Conservation (phyloP, 2,113 vertebrate species). For the Perognathus longimembris region DNA sequence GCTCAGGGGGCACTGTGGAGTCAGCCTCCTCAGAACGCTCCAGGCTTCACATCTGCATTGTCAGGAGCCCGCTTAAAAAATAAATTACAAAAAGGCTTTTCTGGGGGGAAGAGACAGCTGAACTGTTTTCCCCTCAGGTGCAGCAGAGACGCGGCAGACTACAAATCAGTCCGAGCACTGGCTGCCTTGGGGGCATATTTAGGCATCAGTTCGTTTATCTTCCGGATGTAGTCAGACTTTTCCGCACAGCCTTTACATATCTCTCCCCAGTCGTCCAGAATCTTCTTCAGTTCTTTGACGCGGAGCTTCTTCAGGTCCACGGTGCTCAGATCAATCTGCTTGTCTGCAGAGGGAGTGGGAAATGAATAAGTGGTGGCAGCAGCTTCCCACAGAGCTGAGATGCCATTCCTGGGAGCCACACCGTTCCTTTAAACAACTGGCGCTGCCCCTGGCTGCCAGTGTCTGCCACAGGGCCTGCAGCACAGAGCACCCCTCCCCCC, state of each 20-base stretch:
- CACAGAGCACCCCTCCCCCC: background rate
- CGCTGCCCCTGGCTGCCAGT: background rate
- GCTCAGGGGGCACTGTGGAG: slow-evolving; percentile 63
- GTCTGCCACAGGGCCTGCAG: background rate
- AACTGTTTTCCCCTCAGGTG: slow-evolving; percentile 57
- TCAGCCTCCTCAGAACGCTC: slow-evolving; percentile 71
- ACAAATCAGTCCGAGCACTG: slow-evolving; percentile 95
- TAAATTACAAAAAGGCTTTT: slow-evolving; percentile 84
- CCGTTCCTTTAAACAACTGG: background rate
- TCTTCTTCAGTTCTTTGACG: slow-evolving; percentile 97
- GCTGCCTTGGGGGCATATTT: slow-evolving; percentile 95
- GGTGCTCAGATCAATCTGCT: slow-evolving; percentile 95
- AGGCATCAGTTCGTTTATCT: slow-evolving; percentile 98
- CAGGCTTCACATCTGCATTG: slow-evolving; percentile 73
- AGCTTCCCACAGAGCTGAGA: background rate
- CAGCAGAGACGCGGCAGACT: slow-evolving; percentile 67
- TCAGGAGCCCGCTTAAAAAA: slow-evolving; percentile 80
- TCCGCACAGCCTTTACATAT: slow-evolving; percentile 97
- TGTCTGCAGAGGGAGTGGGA: slow-evolving; percentile 88
- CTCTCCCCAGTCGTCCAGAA: slow-evolving; percentile 98
- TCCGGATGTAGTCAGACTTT: slow-evolving; percentile 97
- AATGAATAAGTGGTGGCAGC: background rate
- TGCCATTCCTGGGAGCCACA: no score
- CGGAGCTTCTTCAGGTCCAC: slow-evolving; percentile 97
- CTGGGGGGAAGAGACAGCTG: slow-evolving; percentile 64